These are phyloP conservation scores for Scytalopus superciliaris DNA, from an alignment of 2,113 vertebrate species.

Conservation along the genomic window DNA sequence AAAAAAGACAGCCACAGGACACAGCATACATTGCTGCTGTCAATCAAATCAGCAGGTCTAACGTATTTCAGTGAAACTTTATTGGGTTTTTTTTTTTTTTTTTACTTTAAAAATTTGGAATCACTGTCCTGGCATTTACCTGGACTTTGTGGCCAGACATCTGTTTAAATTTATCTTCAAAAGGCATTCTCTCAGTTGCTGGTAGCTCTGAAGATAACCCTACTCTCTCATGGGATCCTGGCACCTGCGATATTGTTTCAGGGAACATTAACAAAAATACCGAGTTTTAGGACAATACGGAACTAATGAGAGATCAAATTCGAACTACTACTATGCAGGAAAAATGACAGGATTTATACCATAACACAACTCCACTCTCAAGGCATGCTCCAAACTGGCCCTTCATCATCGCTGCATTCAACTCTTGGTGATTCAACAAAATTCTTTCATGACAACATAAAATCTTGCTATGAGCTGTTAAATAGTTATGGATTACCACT, in stretches of 20 bases:
- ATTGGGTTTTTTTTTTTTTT: background rate
- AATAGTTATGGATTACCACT: background rate
- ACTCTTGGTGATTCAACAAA: background rate
- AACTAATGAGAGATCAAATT: background rate
- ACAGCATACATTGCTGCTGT: background rate
- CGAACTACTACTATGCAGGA: background rate
- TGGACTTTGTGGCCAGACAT: slow-evolving; percentile 91
- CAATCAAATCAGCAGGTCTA: background rate
- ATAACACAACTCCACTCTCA: background rate
- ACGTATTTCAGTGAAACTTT: background rate
- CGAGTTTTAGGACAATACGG: slow-evolving; percentile 20
- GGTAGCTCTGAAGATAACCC: slow-evolving; percentile 89
- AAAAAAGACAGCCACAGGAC: background rate
- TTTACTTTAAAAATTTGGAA: background rate
- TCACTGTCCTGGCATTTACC: slow-evolving; percentile 75
- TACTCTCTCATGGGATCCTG: slow-evolving; percentile 87
- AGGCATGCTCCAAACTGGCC: background rate
- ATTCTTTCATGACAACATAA: background rate
- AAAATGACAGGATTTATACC: background rate
- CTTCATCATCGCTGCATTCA: background rate
- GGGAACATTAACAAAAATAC: slow-evolving; percentile 83
- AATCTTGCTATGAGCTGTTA: background rate
- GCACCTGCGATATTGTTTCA: slow-evolving; percentile 82
- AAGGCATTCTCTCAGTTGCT: slow-evolving; percentile 76
- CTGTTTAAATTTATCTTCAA: slow-evolving; percentile 88